Percentiles rank a stretch among this genome's conserved stretches.
phyloP scores from a whole-genome alignment of 2,797 vertebrate species.

The Furcifer pardalis region DNA sequence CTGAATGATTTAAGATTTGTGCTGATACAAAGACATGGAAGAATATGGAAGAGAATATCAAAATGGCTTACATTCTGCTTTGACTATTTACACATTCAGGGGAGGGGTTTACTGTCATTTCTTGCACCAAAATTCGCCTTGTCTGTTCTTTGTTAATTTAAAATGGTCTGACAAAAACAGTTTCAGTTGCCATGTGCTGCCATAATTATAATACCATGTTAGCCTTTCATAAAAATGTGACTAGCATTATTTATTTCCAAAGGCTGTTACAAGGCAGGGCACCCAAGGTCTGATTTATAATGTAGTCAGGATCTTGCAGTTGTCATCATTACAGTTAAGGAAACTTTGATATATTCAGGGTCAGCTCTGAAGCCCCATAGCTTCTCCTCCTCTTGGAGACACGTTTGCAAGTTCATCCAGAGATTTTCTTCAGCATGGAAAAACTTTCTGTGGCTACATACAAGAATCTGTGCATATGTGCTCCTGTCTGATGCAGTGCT shows the following conservation, averaged over 20 bases:
- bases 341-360: too few relatives aligned
- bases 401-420: too few relatives aligned
- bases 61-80: not conserved
- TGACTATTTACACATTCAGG: slow-evolving; percentile 21
- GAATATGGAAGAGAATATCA: not conserved
- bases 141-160: slow-evolving; percentile 16
- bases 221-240: not conserved
- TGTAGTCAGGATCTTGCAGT: not conserved
- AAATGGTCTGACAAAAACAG: not conserved
- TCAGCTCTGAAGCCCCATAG: too few relatives aligned
- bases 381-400: too few relatives aligned
- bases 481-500: too few relatives aligned
- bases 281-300: not conserved
- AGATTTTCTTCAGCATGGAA: too few relatives aligned
- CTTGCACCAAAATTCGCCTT: slow-evolving; percentile 8
- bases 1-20: not conserved
- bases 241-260: not conserved
- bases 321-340: too few relatives aligned
- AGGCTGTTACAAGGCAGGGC: not conserved
- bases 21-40: not conserved
- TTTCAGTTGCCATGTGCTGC: slow-evolving; percentile 22
- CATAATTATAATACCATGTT: not conserved
- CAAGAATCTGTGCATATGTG: too few relatives aligned
- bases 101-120: not conserved
- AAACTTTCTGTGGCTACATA: too few relatives aligned